phyloP scores from a whole-genome alignment of 2,113 vertebrate species.

The Aspiorhynchus laticeps region DNA sequence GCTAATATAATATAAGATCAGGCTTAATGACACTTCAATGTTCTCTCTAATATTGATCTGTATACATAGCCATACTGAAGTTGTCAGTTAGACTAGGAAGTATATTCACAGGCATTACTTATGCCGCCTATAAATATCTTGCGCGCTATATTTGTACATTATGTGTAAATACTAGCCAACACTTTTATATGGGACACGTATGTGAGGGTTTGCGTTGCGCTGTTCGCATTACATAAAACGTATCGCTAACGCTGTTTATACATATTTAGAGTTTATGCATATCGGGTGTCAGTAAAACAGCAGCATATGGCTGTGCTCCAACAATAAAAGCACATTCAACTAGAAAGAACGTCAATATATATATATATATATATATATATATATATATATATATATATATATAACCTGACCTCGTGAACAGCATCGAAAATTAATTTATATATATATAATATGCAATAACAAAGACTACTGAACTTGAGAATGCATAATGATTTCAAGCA shows the following conservation, averaged over 20 bases:
- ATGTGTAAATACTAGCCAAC: constrained; percentile 54
- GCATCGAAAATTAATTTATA: background rate
- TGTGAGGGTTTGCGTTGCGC: background rate
- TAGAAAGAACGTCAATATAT: no score
- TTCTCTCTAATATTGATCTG: background rate
- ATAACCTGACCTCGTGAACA: background rate
- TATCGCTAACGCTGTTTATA: constrained; percentile 65
- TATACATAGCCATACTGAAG: background rate
- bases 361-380: no score
- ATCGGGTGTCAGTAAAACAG: constrained; percentile 37
- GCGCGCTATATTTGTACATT: constrained; percentile 49
- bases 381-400: background rate
- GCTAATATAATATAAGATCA: no score
- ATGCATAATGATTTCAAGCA: background rate
- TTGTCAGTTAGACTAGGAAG: constrained; percentile 33
- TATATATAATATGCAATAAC: background rate
- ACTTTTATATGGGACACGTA: background rate
- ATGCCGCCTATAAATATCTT: constrained; percentile 55
- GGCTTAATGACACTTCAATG: no score
- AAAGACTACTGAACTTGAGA: background rate
- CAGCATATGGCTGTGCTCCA: constrained; percentile 34
- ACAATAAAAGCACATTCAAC: background rate
- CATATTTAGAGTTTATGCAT: constrained; percentile 53
- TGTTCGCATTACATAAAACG: constrained; percentile 58
- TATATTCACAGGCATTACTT: constrained; percentile 30